These are phyloP conservation scores for Dermatemys mawii DNA, from an alignment of 2,113 vertebrate species.

Conservation along the genomic window DNA sequence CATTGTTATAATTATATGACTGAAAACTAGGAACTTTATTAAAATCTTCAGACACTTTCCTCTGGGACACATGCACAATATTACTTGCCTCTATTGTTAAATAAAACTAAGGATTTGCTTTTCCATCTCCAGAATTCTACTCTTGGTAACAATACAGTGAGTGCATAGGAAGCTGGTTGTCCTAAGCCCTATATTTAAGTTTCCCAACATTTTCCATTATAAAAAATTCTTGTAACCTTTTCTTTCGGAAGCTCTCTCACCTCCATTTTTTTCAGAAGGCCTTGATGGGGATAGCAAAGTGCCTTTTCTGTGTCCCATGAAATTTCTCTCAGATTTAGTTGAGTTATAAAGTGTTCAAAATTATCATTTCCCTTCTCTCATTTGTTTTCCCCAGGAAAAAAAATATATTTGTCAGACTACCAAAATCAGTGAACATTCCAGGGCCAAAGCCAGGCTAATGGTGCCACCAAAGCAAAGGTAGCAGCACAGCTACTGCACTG, in stretches of 20 bases:
- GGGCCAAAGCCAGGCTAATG: not conserved
- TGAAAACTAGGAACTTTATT: conserved; percentile 34
- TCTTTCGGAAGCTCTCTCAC: not conserved
- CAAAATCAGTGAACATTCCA: not conserved
- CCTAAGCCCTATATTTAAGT: not conserved
- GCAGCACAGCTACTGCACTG: not conserved
- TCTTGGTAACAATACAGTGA: conserved; percentile 1
- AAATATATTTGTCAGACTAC: not conserved
- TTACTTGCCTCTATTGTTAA: conserved; percentile 42
- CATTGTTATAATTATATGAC: conserved; percentile 4
- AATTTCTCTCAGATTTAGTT: not conserved
- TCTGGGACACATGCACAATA: conserved; percentile 4
- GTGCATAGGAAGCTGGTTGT: not conserved
- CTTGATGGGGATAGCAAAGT: not conserved
- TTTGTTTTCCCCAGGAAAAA: not conserved
- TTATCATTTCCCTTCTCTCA: not conserved
- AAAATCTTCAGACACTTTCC: conserved; percentile 24
- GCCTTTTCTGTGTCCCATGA: not conserved
- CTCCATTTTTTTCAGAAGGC: not conserved
- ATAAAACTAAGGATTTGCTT: not conserved
- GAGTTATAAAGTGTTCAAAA: not conserved
- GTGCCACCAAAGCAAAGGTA: not conserved
- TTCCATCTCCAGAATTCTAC: conserved; percentile 5
- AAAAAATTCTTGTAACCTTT: not conserved
- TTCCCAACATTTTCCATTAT: not conserved